Evolutionary conservation across 2,797 vertebrate species (phyloP), one percentile per base, ranked within the genome.

Genomic region (Hybognathus amarus): DNA sequence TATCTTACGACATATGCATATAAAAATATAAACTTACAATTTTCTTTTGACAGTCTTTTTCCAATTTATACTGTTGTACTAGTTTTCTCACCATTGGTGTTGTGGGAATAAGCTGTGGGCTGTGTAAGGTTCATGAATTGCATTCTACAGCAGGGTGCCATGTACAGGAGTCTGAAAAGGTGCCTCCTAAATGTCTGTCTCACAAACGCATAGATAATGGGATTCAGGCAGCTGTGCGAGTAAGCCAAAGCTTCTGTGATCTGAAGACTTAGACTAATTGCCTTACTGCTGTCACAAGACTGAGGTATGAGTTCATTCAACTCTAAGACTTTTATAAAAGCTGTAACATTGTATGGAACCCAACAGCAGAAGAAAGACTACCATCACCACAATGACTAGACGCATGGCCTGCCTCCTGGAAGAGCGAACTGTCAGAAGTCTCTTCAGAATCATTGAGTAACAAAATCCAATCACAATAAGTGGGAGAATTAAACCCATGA

Each of bases 171-270:
- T 86, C 92, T 93, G 7, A 92, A n/a, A 40, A 98, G 88, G 1
- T 97, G 94, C 82, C 90, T 96, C 89, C 95, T 96, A 86, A 98
- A 99, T 70, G 96, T 98, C 87, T 96, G 88, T 0, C 96, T 97
- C n/a, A 96, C 94, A 87, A 97, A 97, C 77, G 97, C 97, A 69
- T 98, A 99, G 74, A 99, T 94, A 87, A 98, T 79, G 0, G 97
- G 97, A 77, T 98, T 98, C 36, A 98, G 92, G 88, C 96, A 97
- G 91, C 96, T 97, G 88, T 99, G 97, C 1, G 93, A 91, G 82
- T 96, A 97, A 18, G 96, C 94, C 0, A 98, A 74, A 30, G 90
- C 93, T 90, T 97, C 96, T 0, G 97, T 97, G 69, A 94, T 82
- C 83, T 97, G 93, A 27, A 95, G 73, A 67, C 94, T 92, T 2